Evolutionary conservation across 1,140 invertebrate species (phyloP).

Genomic region (Mycetomoellerius zeteki): DNA sequence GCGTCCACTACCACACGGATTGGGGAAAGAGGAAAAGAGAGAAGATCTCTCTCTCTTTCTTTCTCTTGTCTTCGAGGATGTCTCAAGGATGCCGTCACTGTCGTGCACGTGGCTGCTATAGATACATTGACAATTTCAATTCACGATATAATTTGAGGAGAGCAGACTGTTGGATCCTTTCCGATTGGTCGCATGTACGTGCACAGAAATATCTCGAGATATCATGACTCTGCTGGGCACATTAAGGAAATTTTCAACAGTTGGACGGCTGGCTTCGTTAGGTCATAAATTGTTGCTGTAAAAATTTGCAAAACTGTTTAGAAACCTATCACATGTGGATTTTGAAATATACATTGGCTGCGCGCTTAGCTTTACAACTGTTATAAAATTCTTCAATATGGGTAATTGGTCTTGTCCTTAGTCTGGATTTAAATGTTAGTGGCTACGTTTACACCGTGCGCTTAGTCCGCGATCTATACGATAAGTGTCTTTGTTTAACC

Average conservation of each 20-base stretch:
- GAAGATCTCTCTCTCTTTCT: neutral
- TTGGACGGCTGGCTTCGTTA: neutral
- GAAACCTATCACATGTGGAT: neutral
- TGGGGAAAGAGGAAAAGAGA: constrained; percentile 27
- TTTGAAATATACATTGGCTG: neutral
- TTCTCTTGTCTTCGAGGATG: constrained; percentile 37
- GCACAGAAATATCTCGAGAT: constrained; percentile 1
- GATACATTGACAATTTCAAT: constrained; percentile 44
- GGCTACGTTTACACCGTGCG: too few relatives aligned
- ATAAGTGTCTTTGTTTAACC: too few relatives aligned
- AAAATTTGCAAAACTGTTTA: neutral
- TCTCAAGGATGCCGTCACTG: constrained; percentile 34
- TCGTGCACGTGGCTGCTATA: constrained; percentile 45
- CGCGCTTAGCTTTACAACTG: too few relatives aligned
- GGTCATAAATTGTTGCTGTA: neutral
- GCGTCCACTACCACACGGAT: neutral
- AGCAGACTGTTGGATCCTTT: constrained; percentile 18
- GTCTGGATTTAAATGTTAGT: too few relatives aligned
- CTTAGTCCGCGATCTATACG: too few relatives aligned
- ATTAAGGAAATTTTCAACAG: neutral
- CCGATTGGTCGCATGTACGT: neutral
- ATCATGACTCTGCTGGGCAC: neutral
- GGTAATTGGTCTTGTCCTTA: too few relatives aligned
- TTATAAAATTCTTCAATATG: too few relatives aligned
- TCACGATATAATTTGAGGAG: constrained; percentile 42